These are phyloP conservation scores for Pseudopleuronectes americanus DNA, from an alignment of 2,797 vertebrate genomes.

Conservation along the genomic window DNA sequence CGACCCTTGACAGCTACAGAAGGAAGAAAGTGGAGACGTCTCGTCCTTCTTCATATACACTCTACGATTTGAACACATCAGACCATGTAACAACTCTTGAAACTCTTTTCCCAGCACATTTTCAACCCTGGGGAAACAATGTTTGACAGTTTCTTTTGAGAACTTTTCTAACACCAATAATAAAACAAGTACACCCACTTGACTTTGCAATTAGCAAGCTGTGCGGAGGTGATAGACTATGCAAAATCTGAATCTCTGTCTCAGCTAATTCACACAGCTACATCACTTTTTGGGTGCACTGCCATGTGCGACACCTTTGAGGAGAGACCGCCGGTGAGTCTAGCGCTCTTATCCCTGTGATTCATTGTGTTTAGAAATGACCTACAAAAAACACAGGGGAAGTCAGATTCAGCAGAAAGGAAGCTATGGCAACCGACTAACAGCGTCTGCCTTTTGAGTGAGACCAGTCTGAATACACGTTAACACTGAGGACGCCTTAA, in stretches of 20 bases:
- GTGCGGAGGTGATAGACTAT: no score
- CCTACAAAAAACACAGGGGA: no score
- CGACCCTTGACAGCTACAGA: no score
- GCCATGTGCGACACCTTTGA: not conserved
- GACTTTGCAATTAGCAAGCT: not conserved
- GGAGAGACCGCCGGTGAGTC: no score
- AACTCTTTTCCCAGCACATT: not conserved
- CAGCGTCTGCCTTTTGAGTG: no score
- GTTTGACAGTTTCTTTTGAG: not conserved
- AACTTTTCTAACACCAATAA: conserved; percentile 1
- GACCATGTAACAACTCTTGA: not conserved
- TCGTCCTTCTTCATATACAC: not conserved
- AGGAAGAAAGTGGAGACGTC: no score
- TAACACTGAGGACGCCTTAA: conserved; percentile 1
- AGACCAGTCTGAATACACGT: conserved; percentile 7
- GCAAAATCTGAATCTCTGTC: not conserved
- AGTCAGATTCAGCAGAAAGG: no score
- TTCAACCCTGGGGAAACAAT: not conserved
- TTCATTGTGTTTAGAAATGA: not conserved
- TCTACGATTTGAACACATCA: conserved; percentile 27
- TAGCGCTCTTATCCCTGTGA: not conserved
- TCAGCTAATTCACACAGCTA: not conserved
- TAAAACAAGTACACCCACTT: not conserved
- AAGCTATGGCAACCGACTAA: no score
- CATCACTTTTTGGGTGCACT: not conserved